A percentile compares a stretch with the other conserved stretches of the same genome.
Evolutionary conservation across 1,140 invertebrate genomes (phyloP).

Genomic region (Theocolax elegans): DNA sequence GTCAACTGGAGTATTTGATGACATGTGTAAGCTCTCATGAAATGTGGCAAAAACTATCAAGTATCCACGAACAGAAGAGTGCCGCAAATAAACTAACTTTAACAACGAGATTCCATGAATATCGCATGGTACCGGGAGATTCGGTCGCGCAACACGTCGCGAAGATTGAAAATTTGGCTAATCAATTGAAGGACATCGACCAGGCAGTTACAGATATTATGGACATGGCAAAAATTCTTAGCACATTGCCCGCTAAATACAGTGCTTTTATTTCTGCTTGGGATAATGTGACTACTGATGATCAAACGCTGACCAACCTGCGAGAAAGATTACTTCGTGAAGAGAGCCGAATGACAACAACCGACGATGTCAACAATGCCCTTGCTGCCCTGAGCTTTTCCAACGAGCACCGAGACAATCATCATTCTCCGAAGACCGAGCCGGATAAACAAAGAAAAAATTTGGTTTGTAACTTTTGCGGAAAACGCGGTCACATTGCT

Average conservation of each 20-base stretch:
- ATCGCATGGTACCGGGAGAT: constrained; percentile 28
- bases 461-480: constrained; percentile 7
- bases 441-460: not conserved
- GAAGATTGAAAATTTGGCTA: too few relatives aligned
- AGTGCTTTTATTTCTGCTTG: too few relatives aligned
- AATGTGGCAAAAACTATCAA: constrained; percentile 20
- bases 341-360: too few relatives aligned
- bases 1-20: constrained; percentile 22
- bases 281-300: too few relatives aligned
- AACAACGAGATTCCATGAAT: constrained; percentile 41
- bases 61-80: constrained; percentile 15
- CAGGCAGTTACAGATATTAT: too few relatives aligned
- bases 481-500: not conserved
- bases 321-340: constrained; percentile 1
- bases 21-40: not conserved
- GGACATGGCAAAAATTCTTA: too few relatives aligned
- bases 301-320: constrained; percentile 26
- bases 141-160: too few relatives aligned
- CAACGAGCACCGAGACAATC: not conserved
- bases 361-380: too few relatives aligned
- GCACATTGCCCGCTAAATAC: too few relatives aligned
- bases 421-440: too few relatives aligned
- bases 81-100: constrained; percentile 37
- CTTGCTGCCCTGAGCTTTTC: not conserved
- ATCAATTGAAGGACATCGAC: too few relatives aligned